phyloP scores from a whole-genome alignment of 2,113 vertebrate genomes.

The Calcarius ornatus region DNA sequence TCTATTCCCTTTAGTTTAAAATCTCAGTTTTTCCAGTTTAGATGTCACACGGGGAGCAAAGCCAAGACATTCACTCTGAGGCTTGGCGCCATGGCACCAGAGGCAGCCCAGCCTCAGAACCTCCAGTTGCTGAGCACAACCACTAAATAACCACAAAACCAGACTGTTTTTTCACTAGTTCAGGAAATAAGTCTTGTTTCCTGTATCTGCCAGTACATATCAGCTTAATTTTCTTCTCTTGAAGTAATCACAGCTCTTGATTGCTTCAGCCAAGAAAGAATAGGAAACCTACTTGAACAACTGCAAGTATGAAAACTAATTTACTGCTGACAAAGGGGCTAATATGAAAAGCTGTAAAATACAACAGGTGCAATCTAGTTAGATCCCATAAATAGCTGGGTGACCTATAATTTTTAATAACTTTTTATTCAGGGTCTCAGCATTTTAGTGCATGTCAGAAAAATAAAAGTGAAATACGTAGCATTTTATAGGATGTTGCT shows the following conservation, averaged over 20 bases:
- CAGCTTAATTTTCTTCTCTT: slow-evolving; percentile 17
- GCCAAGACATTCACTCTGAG: neutral
- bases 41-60: neutral
- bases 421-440: neutral
- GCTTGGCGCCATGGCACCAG: neutral
- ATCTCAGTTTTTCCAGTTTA: neutral
- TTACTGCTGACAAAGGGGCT: slow-evolving; percentile 4
- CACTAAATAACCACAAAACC: neutral
- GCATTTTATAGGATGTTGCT: neutral
- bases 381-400: neutral
- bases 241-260: slow-evolving; percentile 36
- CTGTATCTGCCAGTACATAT: neutral
- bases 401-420: neutral
- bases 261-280: slow-evolving; percentile 32
- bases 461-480: neutral
- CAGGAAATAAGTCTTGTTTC: neutral
- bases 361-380: neutral
- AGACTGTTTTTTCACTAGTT: neutral
- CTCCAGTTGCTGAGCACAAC: neutral
- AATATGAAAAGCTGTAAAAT: neutral
- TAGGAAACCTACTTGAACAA: slow-evolving; percentile 11
- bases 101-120: neutral
- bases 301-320: slow-evolving; percentile 29
- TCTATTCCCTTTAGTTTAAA: neutral
- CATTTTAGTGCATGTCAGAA: neutral